Conservation (phyloP, 1,140 invertebrate species). For the Diprion similis region DNA sequence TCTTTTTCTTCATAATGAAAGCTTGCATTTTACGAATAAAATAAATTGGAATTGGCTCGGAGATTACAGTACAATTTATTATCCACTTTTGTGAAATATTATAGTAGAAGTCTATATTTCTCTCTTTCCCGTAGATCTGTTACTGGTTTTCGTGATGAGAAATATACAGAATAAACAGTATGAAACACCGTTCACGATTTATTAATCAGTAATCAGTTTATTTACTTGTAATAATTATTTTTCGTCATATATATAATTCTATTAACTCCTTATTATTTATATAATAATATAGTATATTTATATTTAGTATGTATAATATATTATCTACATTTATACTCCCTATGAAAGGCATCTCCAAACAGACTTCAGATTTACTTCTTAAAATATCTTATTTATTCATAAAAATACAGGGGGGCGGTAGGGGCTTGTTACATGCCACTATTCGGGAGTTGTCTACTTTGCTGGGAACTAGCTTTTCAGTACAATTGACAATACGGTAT, state of each 20-base stretch:
- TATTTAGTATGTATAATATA: slow-evolving; percentile 62
- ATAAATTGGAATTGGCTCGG: too few relatives aligned
- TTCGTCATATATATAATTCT: slow-evolving; percentile 59
- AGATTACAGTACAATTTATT: too few relatives aligned
- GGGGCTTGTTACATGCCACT: background rate
- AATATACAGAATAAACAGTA: slow-evolving; percentile 25
- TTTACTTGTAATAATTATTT: slow-evolving; percentile 62
- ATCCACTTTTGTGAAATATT: too few relatives aligned
- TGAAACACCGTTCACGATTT: slow-evolving; percentile 32
- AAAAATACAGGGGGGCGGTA: slow-evolving; percentile 57
- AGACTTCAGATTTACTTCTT: slow-evolving; percentile 62
- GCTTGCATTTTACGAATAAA: slow-evolving; percentile 9
- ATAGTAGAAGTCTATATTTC: too few relatives aligned
- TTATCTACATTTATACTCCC: slow-evolving; percentile 63
- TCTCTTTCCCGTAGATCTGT: too few relatives aligned
- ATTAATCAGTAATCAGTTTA: slow-evolving; percentile 61
- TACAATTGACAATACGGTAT: background rate
- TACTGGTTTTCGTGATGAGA: background rate
- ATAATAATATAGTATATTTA: slow-evolving; percentile 63
- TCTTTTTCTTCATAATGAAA: too few relatives aligned
- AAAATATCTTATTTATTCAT: slow-evolving; percentile 65
- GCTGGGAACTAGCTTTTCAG: slow-evolving; percentile 7
- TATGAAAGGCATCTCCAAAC: slow-evolving; percentile 63
- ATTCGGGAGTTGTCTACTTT: background rate
- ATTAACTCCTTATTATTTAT: slow-evolving; percentile 58